phyloP scores from a whole-genome alignment of 2,888 invertebrate species.

The Cremastinae sp. region DNA sequence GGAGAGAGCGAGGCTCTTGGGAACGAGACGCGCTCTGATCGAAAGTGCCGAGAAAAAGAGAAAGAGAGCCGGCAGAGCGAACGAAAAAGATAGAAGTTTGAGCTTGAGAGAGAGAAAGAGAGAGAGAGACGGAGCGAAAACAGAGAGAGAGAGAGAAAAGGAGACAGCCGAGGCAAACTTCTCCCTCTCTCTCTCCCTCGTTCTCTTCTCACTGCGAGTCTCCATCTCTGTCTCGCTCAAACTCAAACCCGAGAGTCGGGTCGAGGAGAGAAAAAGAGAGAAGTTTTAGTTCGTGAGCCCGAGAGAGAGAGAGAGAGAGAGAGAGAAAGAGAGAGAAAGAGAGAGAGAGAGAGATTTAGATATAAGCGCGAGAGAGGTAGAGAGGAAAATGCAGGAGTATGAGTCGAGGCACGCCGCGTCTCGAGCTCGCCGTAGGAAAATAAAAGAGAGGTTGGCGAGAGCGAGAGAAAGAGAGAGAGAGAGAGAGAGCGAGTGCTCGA shows the following conservation, averaged over 20 bases:
- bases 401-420: slow-evolving; percentile 61
- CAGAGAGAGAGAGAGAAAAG: too few species aligned
- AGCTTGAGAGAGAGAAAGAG: neutral
- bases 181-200: too few species aligned
- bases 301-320: slow-evolving; percentile 55
- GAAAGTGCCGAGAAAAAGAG: slow-evolving; percentile 47
- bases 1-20: slow-evolving; percentile 1
- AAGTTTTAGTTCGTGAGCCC: slow-evolving; percentile 42
- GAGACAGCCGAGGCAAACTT: too few species aligned
- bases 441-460: slow-evolving; percentile 18
- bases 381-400: slow-evolving; percentile 45
- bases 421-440: slow-evolving; percentile 44
- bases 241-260: neutral
- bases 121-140: neutral
- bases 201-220: too few species aligned
- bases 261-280: slow-evolving; percentile 8
- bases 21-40: slow-evolving; percentile 16
- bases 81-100: too few species aligned
- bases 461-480: slow-evolving; percentile 41
- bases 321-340: slow-evolving; percentile 38
- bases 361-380: slow-evolving; percentile 52
- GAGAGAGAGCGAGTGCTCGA: slow-evolving; percentile 28
- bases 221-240: too few species aligned
- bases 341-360: slow-evolving; percentile 13
- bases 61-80: too few species aligned